These are phyloP conservation scores for Drosophila tristis DNA, from an alignment of 1,140 invertebrate species.

Conservation along the genomic window DNA sequence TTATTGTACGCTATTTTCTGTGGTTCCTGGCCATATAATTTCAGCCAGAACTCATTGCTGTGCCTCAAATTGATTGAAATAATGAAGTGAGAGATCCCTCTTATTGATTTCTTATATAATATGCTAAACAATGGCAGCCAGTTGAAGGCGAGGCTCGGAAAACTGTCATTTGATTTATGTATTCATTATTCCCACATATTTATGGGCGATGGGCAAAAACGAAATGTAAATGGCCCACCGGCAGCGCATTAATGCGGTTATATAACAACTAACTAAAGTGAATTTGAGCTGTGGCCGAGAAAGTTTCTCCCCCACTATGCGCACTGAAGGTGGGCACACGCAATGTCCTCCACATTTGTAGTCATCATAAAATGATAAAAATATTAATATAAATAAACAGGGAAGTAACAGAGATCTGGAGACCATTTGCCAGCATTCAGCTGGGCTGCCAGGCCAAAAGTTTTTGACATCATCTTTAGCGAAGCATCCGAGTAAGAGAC, in stretches of 20 bases:
- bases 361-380: constrained; percentile 78
- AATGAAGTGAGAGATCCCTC: constrained; percentile 19
- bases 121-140: constrained; percentile 53
- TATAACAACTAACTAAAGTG: constrained; percentile 37
- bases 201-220: constrained; percentile 26
- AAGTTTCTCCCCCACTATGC: constrained; percentile 56
- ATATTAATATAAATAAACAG: constrained; percentile 79
- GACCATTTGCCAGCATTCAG: constrained; percentile 63
- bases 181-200: constrained; percentile 67
- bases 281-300: constrained; percentile 59
- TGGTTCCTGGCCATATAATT: too few species aligned
- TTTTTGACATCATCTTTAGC: constrained; percentile 66
- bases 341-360: constrained; percentile 41
- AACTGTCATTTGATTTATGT: constrained; percentile 70
- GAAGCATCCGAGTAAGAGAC: constrained; percentile 15
- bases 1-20: too few species aligned
- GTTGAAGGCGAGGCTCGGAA: constrained; percentile 41
- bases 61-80: not conserved
- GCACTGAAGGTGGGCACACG: constrained; percentile 52
- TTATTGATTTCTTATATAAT: constrained; percentile 66
- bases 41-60: too few species aligned
- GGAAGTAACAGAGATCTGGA: constrained; percentile 58
- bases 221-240: constrained; percentile 63
- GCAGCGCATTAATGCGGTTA: constrained; percentile 47
- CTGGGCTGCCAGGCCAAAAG: constrained; percentile 35